Conservation (phyloP, 2,888 invertebrate genomes). For the Allolobophora icterica region DNA sequence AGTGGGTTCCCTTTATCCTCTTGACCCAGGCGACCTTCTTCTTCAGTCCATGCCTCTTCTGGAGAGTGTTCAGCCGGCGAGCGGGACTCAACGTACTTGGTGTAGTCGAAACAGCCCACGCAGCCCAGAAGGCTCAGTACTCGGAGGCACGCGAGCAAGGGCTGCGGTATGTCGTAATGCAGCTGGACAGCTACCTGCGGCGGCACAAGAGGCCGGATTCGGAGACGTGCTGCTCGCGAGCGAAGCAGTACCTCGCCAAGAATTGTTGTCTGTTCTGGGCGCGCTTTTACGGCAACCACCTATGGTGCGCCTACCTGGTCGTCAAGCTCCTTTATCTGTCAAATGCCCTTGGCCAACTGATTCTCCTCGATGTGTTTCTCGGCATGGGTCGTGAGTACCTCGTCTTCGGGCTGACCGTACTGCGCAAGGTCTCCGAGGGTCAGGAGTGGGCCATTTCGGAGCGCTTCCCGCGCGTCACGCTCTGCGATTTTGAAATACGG, state of each 20-base stretch:
- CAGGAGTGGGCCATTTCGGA: slow-evolving; percentile 60
- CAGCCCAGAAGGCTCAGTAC: slow-evolving; percentile 58
- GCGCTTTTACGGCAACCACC: slow-evolving; percentile 66
- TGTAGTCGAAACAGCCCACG: slow-evolving; percentile 59
- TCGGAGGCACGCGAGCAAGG: slow-evolving; percentile 65
- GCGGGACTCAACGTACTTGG: slow-evolving; percentile 67
- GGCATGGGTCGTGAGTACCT: slow-evolving; percentile 55
- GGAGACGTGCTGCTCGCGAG: slow-evolving; percentile 56
- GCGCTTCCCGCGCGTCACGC: slow-evolving; percentile 63
- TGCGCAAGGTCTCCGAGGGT: slow-evolving; percentile 62
- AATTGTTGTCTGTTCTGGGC: slow-evolving; percentile 63
- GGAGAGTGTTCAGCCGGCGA: slow-evolving; percentile 64
- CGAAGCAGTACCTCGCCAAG: slow-evolving; percentile 59
- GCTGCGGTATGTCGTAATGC: slow-evolving; percentile 59
- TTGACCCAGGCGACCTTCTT: slow-evolving; percentile 65
- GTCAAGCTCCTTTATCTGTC: slow-evolving; percentile 64
- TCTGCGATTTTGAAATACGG: slow-evolving; percentile 60
- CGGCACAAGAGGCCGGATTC: slow-evolving; percentile 60
- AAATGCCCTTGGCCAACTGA: slow-evolving; percentile 67
- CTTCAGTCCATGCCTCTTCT: slow-evolving; percentile 67
- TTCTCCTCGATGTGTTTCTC: slow-evolving; percentile 67
- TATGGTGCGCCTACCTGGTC: slow-evolving; percentile 65
- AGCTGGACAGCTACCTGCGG: slow-evolving; percentile 45
- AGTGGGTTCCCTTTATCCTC: slow-evolving; percentile 65
- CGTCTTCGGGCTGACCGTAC: slow-evolving; percentile 66